Base-by-base conservation (phyloP, 2,888 invertebrate genomes). In the Epistrophella euchroma region DNA sequence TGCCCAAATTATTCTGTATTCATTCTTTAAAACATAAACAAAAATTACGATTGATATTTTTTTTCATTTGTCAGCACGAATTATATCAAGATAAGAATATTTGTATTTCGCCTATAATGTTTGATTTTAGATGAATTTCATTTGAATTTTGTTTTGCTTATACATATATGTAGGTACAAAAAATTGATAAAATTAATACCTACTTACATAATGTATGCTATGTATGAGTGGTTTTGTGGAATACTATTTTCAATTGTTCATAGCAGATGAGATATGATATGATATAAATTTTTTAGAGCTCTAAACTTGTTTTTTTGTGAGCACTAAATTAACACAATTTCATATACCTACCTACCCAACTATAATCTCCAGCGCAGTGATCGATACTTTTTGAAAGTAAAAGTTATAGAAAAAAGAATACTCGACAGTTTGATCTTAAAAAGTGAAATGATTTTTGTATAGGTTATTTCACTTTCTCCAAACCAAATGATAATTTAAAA, bases 401-500 rank as follows among this genome's bases (percentile, higher is more conserved):
- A 60, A 60, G 60, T 60, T 58, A n/a, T 6, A 11, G 13, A 35
- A 58, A 58, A 58, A 32, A 35, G 6, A 32, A n/a, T 28, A 25
- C 13, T 25, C 13, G 4, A 13, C 17, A 50, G 22, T 5, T 50
- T n/a, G 5, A 25, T 5, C 15, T 52, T 7, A 58, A 40, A 60
- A 60, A 60, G 60, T 60, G 60, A 60, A 60, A 22, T 60, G 22
- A 4, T 60, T 22, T 37, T 45, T n/a, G 17, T 64, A 0, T 5
- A 28, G n/a, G 17, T 45, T 64, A 45, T 64, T 64, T 43, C 17
- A 64, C 64, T 60, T 60, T 60, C 60, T 40, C 60, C 5, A 10
- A 64, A 17, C 3, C 19, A 13, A 58, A 35, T 58, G 32, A 17
- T 58, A 35, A 35, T 35, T 35, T 28, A n/a, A 25, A 45, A 45